Evolutionary conservation across 2,113 vertebrate genomes (phyloP).

Genomic region (Abramis brama): DNA sequence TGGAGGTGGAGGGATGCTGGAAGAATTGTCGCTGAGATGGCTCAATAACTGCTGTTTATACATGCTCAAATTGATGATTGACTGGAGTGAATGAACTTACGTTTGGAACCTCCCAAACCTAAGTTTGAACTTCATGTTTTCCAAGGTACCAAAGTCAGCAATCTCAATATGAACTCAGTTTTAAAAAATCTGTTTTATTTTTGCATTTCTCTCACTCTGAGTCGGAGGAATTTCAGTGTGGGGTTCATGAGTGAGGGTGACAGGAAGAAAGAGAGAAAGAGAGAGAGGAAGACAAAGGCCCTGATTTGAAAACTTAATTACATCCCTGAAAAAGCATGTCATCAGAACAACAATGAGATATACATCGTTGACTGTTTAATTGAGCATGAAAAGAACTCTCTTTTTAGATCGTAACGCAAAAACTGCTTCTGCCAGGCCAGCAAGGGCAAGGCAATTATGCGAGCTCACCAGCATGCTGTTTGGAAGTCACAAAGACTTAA

Average conservation of each 20-base stretch:
- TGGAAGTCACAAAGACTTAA: conserved; percentile 65
- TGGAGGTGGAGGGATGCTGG: no score
- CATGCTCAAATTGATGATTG: no score
- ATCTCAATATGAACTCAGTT: no score
- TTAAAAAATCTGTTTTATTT: background rate
- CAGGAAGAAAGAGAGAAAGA: conserved; percentile 22
- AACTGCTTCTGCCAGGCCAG: conserved; percentile 45
- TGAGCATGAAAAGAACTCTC: conserved; percentile 56
- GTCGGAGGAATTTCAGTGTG: conserved; percentile 38
- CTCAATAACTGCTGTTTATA: no score
- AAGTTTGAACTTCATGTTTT: no score
- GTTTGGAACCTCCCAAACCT: no score
- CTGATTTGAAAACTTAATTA: conserved; percentile 69
- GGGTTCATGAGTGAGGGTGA: conserved; percentile 37
- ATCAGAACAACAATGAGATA: conserved; percentile 59
- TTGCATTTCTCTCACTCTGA: conserved; percentile 6
- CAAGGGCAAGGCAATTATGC: conserved; percentile 51
- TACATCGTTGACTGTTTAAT: conserved; percentile 62
- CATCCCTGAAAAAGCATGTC: conserved; percentile 59
- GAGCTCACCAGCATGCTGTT: conserved; percentile 44
- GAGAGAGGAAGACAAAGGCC: conserved; percentile 53
- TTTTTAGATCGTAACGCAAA: conserved; percentile 48
- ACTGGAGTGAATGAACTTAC: no score
- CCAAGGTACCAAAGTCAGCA: no score
- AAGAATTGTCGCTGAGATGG: no score